Base-by-base conservation (phyloP, 2,888 invertebrate species). In the Dyspetes luteomarginatus region DNA sequence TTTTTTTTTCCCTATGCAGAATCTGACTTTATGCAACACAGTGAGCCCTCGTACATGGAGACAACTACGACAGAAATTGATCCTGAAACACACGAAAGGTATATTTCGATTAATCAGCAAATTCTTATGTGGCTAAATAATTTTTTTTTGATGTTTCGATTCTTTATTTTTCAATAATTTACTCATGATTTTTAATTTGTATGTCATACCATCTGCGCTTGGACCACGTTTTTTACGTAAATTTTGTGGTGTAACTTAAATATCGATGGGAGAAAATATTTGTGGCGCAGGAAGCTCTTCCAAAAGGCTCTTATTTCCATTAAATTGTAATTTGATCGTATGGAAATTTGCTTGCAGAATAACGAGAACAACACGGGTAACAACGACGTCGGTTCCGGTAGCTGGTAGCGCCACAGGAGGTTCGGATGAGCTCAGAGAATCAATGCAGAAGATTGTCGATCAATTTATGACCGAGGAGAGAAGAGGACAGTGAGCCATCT, bases 11-110 rank as follows among this genome's bases (percentile, higher is more conserved):
- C 93, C 92, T 88, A 83, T 84, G 65, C 90, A 94, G 94, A 94
- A 92, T 92, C 92, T 89, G 94, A 94, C 91, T 93, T 94, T 92
- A 93, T 94, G 90, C 94, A 94, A 91, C 93, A 93, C 90, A 93
- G 93, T 88, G 93, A 93, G 89, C 93, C 93, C 80, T 93, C 93
- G 83, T 93, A 92, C 88, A 92, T 93, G 87, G 93, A 93, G 89
- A 93, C 93, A 69, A 92, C 92, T 78, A 92, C 92, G 87, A 92
- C 92, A 82, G 93, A 93, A 85, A 90, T 93, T 85, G 93, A 93
- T 89, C 93, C 93, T 73, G 90, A 92, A 84, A 93, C 93, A 84
- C 93, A 93, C 85, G 93, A 93, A 90, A 94, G 93, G 93, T 94
- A 92, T n/a, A n/a, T 62, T 76, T 74, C 12, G 28, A 62, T 22